A percentile compares a stretch with the other conserved stretches of the same genome.
Conservation (phyloP, 2,888 invertebrate genomes). For the Nebria salina region DNA sequence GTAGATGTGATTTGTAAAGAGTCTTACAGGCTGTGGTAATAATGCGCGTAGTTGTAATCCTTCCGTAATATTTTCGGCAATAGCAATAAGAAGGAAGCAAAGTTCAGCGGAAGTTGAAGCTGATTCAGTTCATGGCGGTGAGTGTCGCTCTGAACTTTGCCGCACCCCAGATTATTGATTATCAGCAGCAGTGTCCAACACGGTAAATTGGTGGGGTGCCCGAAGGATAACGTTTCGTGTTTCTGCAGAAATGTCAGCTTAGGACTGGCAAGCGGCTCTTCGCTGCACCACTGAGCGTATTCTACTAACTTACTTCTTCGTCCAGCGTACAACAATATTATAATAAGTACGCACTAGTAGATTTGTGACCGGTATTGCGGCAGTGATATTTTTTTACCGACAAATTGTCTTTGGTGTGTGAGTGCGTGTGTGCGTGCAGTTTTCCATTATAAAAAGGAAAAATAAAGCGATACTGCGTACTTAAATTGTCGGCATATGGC, state of each 20-base stretch:
- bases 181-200: constrained; percentile 18
- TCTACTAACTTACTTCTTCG: constrained; percentile 7
- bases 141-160: constrained; percentile 38
- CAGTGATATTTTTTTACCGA: not conserved
- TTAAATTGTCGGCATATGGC: constrained; percentile 49
- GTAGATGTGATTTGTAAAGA: too few relatives aligned
- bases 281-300: constrained; percentile 1
- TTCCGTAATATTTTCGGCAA: not conserved
- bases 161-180: constrained; percentile 43
- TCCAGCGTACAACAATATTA: not conserved
- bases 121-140: constrained; percentile 32
- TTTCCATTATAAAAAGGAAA: not conserved
- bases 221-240: constrained; percentile 29
- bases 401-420: not conserved
- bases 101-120: constrained; percentile 11
- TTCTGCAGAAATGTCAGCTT: constrained; percentile 16
- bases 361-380: not conserved
- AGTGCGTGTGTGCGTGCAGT: not conserved
- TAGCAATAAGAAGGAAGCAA: constrained; percentile 21
- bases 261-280: constrained; percentile 10
- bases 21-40: too few relatives aligned
- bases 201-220: constrained; percentile 18
- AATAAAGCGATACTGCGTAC: constrained; percentile 35
- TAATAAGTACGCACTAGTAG: not conserved
- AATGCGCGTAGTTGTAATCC: not conserved